These are phyloP conservation scores for Drosophila ironensis DNA, from an alignment of 1,140 invertebrate genomes.

Conservation along the genomic window DNA sequence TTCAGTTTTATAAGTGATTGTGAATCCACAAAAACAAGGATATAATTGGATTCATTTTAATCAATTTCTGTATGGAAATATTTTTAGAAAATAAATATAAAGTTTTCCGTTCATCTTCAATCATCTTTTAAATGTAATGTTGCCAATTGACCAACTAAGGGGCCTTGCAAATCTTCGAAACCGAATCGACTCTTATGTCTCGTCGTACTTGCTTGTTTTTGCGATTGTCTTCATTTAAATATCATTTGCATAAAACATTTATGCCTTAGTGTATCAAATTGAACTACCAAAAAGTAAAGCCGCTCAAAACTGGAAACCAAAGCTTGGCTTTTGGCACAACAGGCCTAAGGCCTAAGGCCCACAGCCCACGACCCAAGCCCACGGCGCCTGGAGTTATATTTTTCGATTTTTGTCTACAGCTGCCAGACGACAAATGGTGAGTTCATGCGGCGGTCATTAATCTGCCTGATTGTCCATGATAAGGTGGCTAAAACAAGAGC, in stretches of 20 bases:
- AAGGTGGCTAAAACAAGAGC: constrained; percentile 32
- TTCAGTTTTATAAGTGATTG: too few relatives aligned
- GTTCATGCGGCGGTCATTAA: constrained; percentile 50
- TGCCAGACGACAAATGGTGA: constrained; percentile 30
- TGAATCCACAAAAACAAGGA: too few relatives aligned
- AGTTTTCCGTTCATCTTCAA: too few relatives aligned
- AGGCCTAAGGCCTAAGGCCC: constrained; percentile 3
- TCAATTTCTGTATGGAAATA: too few relatives aligned
- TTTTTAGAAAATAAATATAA: too few relatives aligned
- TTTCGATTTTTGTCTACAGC: constrained; percentile 7
- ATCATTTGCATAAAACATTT: constrained; percentile 72
- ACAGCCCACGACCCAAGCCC: too few relatives aligned
- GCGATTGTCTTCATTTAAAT: constrained; percentile 64
- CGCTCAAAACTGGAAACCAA: constrained; percentile 32
- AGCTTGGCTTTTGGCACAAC: constrained; percentile 14
- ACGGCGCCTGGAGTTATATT: too few relatives aligned
- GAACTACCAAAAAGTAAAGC: constrained; percentile 44
- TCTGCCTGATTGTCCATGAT: constrained; percentile 61
- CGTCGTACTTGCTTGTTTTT: constrained; percentile 49
- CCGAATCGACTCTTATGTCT: not conserved
- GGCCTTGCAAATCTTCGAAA: not conserved
- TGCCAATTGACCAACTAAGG: too few relatives aligned
- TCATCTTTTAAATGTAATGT: too few relatives aligned
- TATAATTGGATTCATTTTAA: too few relatives aligned
- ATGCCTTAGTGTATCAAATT: constrained; percentile 62